Percentiles rank a stretch among this genome's conserved stretches.
phyloP scores from a whole-genome alignment of 2,797 vertebrate species.

The Chelmon rostratus region DNA sequence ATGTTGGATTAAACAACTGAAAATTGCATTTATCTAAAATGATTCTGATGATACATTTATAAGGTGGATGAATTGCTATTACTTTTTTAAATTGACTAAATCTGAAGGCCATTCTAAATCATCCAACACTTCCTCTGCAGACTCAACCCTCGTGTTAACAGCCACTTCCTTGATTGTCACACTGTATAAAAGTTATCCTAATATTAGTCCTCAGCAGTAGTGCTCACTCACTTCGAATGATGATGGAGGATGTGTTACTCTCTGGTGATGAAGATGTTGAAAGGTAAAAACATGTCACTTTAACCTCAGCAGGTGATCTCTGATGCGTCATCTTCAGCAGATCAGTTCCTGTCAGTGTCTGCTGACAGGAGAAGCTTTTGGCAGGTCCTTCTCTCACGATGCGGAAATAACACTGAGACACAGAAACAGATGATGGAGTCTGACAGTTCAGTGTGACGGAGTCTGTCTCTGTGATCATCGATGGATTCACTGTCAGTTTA shows the following conservation, averaged over 20 bases:
- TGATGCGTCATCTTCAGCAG: slow-evolving; percentile 9
- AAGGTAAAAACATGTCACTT: slow-evolving; percentile 42
- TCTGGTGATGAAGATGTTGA: background rate
- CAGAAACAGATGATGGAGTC: slow-evolving; percentile 26
- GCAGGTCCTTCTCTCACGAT: rapidly evolving
- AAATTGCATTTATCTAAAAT: background rate
- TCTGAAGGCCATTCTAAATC: background rate
- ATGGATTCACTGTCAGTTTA: slow-evolving; percentile 25
- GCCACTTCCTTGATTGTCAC: background rate
- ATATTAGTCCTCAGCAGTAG: background rate
- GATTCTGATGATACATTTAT: background rate
- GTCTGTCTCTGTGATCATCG: slow-evolving; percentile 42
- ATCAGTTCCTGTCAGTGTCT: slow-evolving; percentile 38
- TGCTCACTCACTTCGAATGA: background rate
- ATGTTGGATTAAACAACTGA: background rate
- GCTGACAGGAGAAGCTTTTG: rapidly evolving
- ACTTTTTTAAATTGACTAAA: too few relatives aligned
- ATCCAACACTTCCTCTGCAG: too few relatives aligned
- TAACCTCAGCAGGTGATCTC: slow-evolving; percentile 25
- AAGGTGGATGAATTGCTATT: too few relatives aligned
- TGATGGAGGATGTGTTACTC: slow-evolving; percentile 22
- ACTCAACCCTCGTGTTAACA: background rate
- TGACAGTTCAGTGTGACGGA: slow-evolving; percentile 59
- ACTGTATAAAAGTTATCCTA: background rate
- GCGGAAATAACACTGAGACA: slow-evolving; percentile 42